Conservation (phyloP, 1,140 invertebrate species). For the Drosophila nikananu region DNA sequence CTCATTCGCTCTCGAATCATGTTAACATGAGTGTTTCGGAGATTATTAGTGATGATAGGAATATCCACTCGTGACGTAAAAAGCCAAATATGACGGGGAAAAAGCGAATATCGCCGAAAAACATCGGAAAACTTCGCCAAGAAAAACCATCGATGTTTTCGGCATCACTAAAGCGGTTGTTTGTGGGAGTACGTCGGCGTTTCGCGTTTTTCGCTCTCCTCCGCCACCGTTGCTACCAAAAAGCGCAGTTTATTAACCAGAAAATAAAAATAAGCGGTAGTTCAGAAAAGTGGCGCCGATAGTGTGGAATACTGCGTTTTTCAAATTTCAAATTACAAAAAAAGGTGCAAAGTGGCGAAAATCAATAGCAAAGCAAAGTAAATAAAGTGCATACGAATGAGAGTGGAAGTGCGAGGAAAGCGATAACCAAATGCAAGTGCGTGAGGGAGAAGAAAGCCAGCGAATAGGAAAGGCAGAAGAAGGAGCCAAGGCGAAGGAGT, state of each 20-base stretch:
- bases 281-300: slow-evolving; percentile 10
- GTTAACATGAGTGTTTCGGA: too few relatives aligned
- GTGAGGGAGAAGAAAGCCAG: slow-evolving; percentile 23
- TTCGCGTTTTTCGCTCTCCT: slow-evolving; percentile 21
- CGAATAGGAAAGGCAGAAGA: slow-evolving; percentile 21
- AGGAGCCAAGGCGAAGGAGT: slow-evolving; percentile 20
- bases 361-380: slow-evolving; percentile 79
- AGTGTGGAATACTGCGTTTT: background rate
- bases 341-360: slow-evolving; percentile 64
- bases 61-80: too few relatives aligned
- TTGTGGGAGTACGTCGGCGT: slow-evolving; percentile 19
- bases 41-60: too few relatives aligned
- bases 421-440: slow-evolving; percentile 42
- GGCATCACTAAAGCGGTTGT: slow-evolving; percentile 9
- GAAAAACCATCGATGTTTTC: too few relatives aligned
- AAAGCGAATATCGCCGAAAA: too few relatives aligned
- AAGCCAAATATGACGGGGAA: too few relatives aligned
- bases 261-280: background rate
- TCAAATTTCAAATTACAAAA: background rate
- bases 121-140: too few relatives aligned
- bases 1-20: too few relatives aligned
- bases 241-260: slow-evolving; percentile 14
- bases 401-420: slow-evolving; percentile 34
- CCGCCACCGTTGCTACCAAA: slow-evolving; percentile 8
- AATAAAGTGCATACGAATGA: slow-evolving; percentile 75